Base-by-base conservation (phyloP, 1,140 invertebrate species). In the Cydia splendana region DNA sequence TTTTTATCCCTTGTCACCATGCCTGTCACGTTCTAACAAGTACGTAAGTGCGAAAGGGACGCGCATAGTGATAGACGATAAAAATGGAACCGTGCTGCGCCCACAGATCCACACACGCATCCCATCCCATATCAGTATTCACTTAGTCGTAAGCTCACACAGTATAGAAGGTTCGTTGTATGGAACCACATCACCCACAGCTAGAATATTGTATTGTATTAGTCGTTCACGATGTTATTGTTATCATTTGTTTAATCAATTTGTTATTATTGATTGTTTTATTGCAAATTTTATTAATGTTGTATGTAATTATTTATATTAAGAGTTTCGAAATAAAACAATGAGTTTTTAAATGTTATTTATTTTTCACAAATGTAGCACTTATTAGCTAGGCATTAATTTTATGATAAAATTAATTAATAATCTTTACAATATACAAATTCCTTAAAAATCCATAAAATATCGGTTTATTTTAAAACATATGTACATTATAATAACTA, bases 351-450 rank as follows among this genome's bases (percentile, higher is more conserved):
- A 91, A 91, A 92, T 93, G 91, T 93, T 94, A 93, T 93, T 93
- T 93, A 93, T 93, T 93, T 90, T 90, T 88, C 89, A 91, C 88
- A 91, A 93, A 93, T 92, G 85, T 91, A 91, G 90, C 88, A 87
- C 90, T 93, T 93, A 92, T 80, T 82, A 87, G 82, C 87, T 93
- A 93, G 86, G 87, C 90, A 91, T 93, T 93, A 92, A 93, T 93
- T 93, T 92, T 91, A 94, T 93, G 92, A 93, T 93, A 94, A 93
- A 93, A 93, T 94, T 93, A 94, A 94, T 94, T 93, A 94, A 94
- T 94, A 92, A 93, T 93, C 91, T 94, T 90, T 93, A 94, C 93
- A 94, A 94, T 94, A 93, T 94, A 93, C 91, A 93, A 92, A 90
- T 89, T 92, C 85, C 87, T 92, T 91, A 90, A 85, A 93, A 93